Conservation (phyloP, 2,797 vertebrate species). For the Cetoscarus ocellatus region DNA sequence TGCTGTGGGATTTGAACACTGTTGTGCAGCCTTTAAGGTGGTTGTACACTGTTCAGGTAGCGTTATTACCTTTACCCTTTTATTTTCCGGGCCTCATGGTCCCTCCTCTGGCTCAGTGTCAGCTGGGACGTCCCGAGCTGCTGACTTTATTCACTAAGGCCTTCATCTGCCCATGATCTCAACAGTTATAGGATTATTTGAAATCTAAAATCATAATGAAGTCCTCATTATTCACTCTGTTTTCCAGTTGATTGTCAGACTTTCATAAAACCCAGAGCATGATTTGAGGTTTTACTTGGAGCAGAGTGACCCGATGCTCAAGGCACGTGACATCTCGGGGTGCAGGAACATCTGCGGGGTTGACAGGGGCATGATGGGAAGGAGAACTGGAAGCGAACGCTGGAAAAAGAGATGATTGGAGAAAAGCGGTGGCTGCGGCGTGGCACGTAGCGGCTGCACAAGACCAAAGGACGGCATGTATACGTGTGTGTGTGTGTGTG, state of each 20-base stretch:
- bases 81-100: too few relatives aligned
- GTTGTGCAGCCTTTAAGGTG: too few relatives aligned
- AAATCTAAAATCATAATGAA: constrained; percentile 9
- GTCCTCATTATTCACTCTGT: constrained; percentile 20
- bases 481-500: constrained; percentile 19
- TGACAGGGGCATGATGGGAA: constrained; percentile 22
- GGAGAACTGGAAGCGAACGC: constrained; percentile 23
- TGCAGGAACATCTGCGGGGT: constrained; percentile 44
- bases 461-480: constrained; percentile 11
- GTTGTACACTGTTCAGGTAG: too few relatives aligned
- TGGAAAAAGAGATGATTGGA: constrained; percentile 49
- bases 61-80: too few relatives aligned
- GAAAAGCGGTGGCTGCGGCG: constrained; percentile 34
- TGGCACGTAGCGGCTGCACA: constrained; percentile 31
- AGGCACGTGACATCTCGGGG: constrained; percentile 27
- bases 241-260: constrained; percentile 41
- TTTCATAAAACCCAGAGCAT: constrained; percentile 16
- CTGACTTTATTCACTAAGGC: too few relatives aligned
- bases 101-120: too few relatives aligned
- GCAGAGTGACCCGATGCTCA: not conserved
- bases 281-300: constrained; percentile 23
- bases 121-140: too few relatives aligned
- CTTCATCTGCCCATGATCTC: too few relatives aligned
- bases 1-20: too few relatives aligned
- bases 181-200: too few relatives aligned